These are phyloP conservation scores for Isotomurus palustris DNA, from an alignment of 2,888 invertebrate genomes.

Conservation along the genomic window DNA sequence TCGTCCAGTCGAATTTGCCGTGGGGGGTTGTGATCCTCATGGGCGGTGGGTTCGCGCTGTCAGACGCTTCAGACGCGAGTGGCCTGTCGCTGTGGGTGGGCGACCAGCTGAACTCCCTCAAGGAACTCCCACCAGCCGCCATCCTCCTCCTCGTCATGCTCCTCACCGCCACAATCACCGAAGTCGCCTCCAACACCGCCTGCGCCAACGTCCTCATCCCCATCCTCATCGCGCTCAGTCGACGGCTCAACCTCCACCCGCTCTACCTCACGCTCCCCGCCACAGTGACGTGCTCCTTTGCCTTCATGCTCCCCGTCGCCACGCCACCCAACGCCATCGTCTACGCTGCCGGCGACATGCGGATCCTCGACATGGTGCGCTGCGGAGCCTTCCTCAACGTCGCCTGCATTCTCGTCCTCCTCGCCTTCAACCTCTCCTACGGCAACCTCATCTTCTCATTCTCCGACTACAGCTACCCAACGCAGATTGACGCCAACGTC, in stretches of 20 bases:
- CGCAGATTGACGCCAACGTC: background rate
- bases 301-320: constrained; percentile 91
- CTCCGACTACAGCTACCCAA: constrained; percentile 13
- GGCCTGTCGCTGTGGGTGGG: constrained; percentile 74
- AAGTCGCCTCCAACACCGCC: constrained; percentile 67
- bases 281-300: constrained; percentile 81
- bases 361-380: constrained; percentile 32
- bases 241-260: constrained; percentile 71
- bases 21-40: constrained; percentile 29
- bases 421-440: constrained; percentile 24
- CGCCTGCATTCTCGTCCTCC: constrained; percentile 25
- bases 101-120: constrained; percentile 61
- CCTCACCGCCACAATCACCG: constrained; percentile 75
- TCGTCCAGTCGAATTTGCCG: constrained; percentile 24
- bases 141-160: constrained; percentile 71
- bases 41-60: constrained; percentile 85
- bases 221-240: constrained; percentile 73
- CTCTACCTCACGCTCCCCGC: constrained; percentile 85
- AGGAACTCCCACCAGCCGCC: constrained; percentile 59
- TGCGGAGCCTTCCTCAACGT: constrained; percentile 32
- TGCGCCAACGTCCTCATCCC: constrained; percentile 83
- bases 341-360: constrained; percentile 66
- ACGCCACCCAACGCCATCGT: constrained; percentile 53
- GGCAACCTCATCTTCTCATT: constrained; percentile 25
- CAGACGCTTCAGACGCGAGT: constrained; percentile 75